Evolutionary conservation across 2,888 invertebrate species (phyloP), one percentile per base, ranked within the genome.

Genomic region (Pseudanteris insignis): DNA sequence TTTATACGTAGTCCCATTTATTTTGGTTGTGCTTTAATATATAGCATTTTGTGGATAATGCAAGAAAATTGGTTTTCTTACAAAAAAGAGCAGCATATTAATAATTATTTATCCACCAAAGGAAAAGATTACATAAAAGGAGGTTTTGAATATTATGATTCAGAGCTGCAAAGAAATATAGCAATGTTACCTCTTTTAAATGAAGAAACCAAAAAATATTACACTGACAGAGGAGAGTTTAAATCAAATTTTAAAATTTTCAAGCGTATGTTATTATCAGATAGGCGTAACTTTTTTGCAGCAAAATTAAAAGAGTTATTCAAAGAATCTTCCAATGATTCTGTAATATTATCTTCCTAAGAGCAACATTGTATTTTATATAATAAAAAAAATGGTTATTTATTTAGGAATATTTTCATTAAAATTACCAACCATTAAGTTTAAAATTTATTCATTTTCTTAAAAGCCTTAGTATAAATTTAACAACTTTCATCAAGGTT

Each of bases 131-230:
- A 88, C 75, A 80, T 87, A 6, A 83, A 87, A 72, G 91, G 91
- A 34, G 94, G 91, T 2, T 81, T 87, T 18, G 87, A 89, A 75
- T 94, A 86, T 81, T 94, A 92, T 74, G 84, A 85, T 14, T 91
- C 91, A 81, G 74, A 86, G 14, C 74, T 91, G 26, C 81, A 86
- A 67, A 86, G 89, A 74, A 94, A 94, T 78, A 84, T 87, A 69
- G 90, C 91, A 0, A 76, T 92, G 10, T 82, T 90, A 66, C 81
- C 82, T 54, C 75, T 92, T 6, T 81, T 90, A 81, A 89, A 89
- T 0, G 74, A 76, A 11, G 81, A 84, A 34, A 90, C 89, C 0
- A 84, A 86, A 70, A 81, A 77, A 4, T 79, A 83, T 38, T 92
- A 86, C 73, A 87, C 87, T 21, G 83, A 82, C 32, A 73, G 83